phyloP scores from a whole-genome alignment of 2,113 vertebrate species.

The Apistogramma diplotaenia region DNA sequence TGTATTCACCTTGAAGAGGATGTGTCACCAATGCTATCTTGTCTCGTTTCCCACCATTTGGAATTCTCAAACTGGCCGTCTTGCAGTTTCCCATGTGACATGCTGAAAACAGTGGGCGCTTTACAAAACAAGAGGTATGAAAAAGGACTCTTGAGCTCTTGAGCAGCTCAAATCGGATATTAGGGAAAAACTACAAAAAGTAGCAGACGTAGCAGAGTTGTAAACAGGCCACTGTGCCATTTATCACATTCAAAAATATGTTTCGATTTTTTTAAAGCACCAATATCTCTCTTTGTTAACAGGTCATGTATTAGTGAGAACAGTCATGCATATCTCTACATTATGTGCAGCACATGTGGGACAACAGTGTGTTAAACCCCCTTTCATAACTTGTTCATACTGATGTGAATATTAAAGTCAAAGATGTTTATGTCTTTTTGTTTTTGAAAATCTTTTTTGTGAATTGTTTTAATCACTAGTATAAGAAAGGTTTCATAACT shows the following conservation, averaged over 20 bases:
- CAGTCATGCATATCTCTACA: too few species aligned
- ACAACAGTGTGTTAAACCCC: neutral
- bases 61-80: neutral
- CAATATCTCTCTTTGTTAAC: fast-evolving
- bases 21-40: neutral
- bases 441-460: neutral
- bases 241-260: neutral
- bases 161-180: neutral
- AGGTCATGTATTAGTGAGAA: neutral
- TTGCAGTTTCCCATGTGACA: neutral
- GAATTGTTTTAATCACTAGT: neutral
- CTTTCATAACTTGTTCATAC: neutral
- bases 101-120: neutral
- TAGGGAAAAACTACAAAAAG: neutral
- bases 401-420: neutral
- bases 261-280: neutral
- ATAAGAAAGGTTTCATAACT: neutral
- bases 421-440: neutral
- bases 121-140: neutral
- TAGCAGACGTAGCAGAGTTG: neutral
- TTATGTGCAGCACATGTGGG: too few species aligned
- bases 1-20: neutral
- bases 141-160: neutral
- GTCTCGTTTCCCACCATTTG: neutral
- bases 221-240: neutral